These are phyloP conservation scores for Eurystomus gularis DNA, from an alignment of 2,113 vertebrate species.

Conservation along the genomic window DNA sequence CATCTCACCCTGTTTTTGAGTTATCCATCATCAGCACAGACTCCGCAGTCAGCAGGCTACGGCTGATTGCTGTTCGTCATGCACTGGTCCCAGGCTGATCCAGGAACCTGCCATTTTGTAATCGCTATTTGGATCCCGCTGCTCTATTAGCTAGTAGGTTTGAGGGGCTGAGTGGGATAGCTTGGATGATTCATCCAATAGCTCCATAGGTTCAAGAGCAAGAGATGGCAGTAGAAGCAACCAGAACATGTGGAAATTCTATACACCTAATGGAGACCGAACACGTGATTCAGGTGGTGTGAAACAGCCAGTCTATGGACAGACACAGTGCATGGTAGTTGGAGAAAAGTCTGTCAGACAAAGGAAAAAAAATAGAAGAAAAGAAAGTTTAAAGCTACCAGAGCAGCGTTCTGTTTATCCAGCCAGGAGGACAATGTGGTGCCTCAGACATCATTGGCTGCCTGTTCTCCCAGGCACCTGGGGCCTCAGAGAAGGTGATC, in stretches of 20 bases:
- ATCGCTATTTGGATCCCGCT: not conserved
- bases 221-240: not conserved
- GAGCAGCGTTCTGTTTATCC: not conserved
- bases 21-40: fast-evolving
- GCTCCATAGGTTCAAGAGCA: not conserved
- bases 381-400: not conserved
- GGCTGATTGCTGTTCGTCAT: not conserved
- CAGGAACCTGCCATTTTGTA: not conserved
- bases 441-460: not conserved
- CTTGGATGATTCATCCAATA: not conserved
- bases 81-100: not conserved
- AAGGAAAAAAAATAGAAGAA: not conserved
- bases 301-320: not conserved
- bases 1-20: not conserved
- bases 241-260: not conserved
- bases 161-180: not conserved
- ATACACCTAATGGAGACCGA: not conserved
- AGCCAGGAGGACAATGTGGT: not conserved
- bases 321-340: not conserved
- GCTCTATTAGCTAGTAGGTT: not conserved
- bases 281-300: not conserved
- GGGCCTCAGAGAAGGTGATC: not conserved
- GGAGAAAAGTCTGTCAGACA: not conserved
- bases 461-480: not conserved
- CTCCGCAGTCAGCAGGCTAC: not conserved